Conservation (phyloP, 1,140 invertebrate genomes). For the Pseudachorutes palmiensis region DNA sequence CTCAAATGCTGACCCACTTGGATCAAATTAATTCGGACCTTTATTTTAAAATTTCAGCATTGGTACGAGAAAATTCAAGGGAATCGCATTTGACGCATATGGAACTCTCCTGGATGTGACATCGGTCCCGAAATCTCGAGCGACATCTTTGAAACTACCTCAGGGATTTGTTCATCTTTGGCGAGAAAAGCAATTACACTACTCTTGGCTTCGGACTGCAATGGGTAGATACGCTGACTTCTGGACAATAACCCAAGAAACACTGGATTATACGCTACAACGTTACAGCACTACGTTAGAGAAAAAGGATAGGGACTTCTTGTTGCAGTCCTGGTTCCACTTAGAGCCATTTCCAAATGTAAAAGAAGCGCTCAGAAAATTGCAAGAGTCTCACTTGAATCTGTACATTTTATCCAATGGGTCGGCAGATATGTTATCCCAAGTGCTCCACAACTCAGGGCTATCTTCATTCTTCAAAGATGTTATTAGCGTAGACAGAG, state of each 20-base stretch:
- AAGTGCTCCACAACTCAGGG: neutral
- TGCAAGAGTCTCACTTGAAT: neutral
- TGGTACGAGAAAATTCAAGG: neutral
- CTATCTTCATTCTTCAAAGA: neutral
- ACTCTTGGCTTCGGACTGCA: neutral
- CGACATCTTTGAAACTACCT: neutral
- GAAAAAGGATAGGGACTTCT: neutral
- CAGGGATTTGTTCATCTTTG: neutral
- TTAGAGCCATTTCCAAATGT: neutral
- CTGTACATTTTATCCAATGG: conserved; percentile 4
- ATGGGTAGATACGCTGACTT: neutral
- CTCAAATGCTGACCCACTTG: no score
- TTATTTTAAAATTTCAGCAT: neutral
- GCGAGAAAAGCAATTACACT: neutral
- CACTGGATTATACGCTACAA: neutral
- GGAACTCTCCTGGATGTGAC: neutral
- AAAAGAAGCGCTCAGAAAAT: neutral
- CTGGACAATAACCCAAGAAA: neutral
- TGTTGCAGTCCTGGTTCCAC: neutral
- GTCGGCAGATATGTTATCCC: neutral
- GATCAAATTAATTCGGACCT: no score
- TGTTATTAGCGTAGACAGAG: neutral
- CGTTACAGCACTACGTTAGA: neutral
- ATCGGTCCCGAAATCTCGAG: neutral
- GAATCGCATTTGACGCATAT: neutral